Conservation (phyloP, 2,888 invertebrate species). For the Stictocephala bisonia region DNA sequence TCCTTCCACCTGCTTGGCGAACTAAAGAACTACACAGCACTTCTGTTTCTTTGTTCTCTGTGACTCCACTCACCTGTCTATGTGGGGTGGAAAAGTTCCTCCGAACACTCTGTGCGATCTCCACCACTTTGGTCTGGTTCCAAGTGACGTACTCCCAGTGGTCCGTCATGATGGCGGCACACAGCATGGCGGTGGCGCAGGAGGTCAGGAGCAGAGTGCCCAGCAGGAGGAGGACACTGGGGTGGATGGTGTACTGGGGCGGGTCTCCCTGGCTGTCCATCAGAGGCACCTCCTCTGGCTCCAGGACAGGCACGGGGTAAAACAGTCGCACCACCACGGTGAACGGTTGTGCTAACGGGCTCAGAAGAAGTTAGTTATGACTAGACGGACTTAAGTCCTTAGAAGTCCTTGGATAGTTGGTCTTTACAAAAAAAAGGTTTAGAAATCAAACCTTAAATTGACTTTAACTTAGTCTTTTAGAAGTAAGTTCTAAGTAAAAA, state of each 20-base stretch:
- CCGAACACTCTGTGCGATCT: constrained; percentile 46
- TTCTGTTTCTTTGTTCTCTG: not conserved
- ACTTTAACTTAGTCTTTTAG: too few relatives aligned
- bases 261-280: not conserved
- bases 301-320: too few relatives aligned
- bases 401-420: too few relatives aligned
- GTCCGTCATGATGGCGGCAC: constrained; percentile 88
- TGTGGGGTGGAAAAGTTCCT: constrained; percentile 41
- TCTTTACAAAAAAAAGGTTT: too few relatives aligned
- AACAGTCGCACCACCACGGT: too few relatives aligned
- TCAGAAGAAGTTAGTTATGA: too few relatives aligned
- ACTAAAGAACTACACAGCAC: not conserved
- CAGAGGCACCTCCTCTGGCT: too few relatives aligned
- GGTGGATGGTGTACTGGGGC: constrained; percentile 71
- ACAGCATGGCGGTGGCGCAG: constrained; percentile 83
- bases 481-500: too few relatives aligned
- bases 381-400: too few relatives aligned
- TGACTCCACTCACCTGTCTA: constrained; percentile 30
- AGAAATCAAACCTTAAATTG: too few relatives aligned
- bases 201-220: constrained; percentile 68
- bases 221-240: constrained; percentile 67
- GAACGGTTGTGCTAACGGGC: too few relatives aligned
- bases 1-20: too few relatives aligned
- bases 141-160: constrained; percentile 91
- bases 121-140: constrained; percentile 68